phyloP scores from a whole-genome alignment of 2,113 vertebrate species.

The Mixornis gularis region DNA sequence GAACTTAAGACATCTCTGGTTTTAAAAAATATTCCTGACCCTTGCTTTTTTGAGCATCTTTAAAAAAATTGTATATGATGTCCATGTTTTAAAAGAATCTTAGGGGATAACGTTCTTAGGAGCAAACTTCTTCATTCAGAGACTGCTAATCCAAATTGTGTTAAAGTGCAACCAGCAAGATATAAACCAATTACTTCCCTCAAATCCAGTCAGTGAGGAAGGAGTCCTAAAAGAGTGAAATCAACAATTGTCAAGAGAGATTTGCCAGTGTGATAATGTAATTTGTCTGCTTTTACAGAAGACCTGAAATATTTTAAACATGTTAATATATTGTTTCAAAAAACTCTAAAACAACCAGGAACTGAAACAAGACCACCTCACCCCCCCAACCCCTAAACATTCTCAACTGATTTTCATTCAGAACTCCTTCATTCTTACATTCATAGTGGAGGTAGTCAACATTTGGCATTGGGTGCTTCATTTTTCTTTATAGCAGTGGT shows the following conservation, averaged over 20 bases:
- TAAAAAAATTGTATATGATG: background rate
- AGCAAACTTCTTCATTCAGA: background rate
- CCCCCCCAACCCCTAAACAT: background rate
- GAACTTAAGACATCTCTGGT: background rate
- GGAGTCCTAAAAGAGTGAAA: background rate
- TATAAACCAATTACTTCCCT: background rate
- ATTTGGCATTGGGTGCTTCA: background rate
- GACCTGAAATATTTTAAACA: background rate
- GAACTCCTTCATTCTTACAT: background rate
- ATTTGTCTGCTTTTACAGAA: background rate
- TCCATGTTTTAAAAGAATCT: background rate
- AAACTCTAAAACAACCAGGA: background rate
- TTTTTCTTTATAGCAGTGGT: constrained; percentile 3
- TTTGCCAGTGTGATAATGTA: background rate
- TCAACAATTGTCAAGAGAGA: background rate
- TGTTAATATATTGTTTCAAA: background rate
- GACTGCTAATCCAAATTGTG: background rate
- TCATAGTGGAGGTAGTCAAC: background rate
- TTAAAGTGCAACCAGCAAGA: background rate
- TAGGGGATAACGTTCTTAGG: background rate
- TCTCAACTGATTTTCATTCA: background rate
- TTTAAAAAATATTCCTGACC: background rate
- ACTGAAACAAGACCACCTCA: background rate
- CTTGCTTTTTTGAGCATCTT: background rate
- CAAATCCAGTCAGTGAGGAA: background rate